Conservation (phyloP, 64 coral and sea anemone species). For the Trachythela sp. region DNA sequence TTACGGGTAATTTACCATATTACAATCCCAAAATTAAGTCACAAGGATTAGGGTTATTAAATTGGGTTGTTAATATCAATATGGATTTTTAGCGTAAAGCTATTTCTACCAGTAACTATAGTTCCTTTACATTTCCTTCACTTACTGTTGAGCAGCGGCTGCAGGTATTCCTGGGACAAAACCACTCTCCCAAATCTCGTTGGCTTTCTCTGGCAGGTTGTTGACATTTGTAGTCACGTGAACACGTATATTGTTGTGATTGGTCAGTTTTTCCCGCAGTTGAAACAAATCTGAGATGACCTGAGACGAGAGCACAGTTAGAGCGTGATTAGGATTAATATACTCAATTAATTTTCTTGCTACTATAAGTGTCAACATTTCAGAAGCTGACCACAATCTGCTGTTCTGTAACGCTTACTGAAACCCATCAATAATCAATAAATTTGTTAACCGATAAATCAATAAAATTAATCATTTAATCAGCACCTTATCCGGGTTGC, state of each 20-base stretch:
- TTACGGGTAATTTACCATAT: too few relatives aligned
- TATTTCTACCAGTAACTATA: too few relatives aligned
- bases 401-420: too few relatives aligned
- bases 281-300: conserved; percentile 63
- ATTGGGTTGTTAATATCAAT: too few relatives aligned
- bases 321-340: not conserved
- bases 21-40: too few relatives aligned
- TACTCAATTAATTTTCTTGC: too few relatives aligned
- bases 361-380: too few relatives aligned
- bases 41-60: too few relatives aligned
- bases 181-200: conserved; percentile 61
- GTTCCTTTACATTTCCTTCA: not conserved
- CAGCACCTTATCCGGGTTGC: conserved; percentile 63
- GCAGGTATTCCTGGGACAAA: conserved; percentile 31
- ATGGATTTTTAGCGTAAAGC: too few relatives aligned
- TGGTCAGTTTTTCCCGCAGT: conserved; percentile 59
- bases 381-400: too few relatives aligned
- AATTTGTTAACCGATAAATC: not conserved
- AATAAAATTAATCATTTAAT: not conserved
- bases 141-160: conserved; percentile 38
- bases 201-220: conserved; percentile 56
- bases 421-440: not conserved
- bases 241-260: conserved; percentile 68
- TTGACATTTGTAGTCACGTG: conserved; percentile 72
- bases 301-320: conserved; percentile 31